These are phyloP conservation scores for Sebastes matsubarae DNA, from an alignment of 2,797 vertebrate genomes.

Conservation along the genomic window DNA sequence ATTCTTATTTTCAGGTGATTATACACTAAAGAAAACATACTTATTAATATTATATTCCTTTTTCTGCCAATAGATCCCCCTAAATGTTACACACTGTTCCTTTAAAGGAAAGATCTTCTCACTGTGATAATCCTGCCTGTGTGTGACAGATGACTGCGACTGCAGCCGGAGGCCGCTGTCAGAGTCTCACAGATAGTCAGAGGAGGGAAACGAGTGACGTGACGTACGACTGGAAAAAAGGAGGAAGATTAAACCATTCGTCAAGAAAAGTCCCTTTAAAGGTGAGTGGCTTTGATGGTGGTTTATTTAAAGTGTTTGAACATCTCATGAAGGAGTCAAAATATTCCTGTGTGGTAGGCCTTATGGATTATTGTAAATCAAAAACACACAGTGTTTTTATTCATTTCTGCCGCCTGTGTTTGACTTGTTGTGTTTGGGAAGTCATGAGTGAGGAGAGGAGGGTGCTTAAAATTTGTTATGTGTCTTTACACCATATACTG, in stretches of 20 bases:
- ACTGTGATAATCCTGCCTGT: constrained; percentile 40
- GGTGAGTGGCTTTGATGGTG: not conserved
- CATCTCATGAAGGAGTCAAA: not conserved
- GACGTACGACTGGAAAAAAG: constrained; percentile 35
- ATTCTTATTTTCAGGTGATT: too few species aligned
- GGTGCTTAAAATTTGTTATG: not conserved
- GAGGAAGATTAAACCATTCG: constrained; percentile 22
- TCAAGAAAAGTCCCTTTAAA: constrained; percentile 18
- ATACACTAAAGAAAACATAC: too few species aligned
- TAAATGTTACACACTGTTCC: too few species aligned
- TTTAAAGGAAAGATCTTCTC: constrained; percentile 5
- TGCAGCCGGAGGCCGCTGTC: constrained; percentile 55
- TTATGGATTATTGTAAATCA: constrained; percentile 7
- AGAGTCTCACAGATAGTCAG: constrained; percentile 43
- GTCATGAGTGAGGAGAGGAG: not conserved
- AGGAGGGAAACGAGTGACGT: constrained; percentile 18
- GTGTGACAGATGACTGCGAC: constrained; percentile 67
- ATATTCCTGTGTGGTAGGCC: not conserved
- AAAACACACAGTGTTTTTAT: not conserved
- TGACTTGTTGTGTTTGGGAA: not conserved
- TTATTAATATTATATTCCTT: too few species aligned
- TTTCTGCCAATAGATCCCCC: too few species aligned
- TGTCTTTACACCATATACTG: not conserved
- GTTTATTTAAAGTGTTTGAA: constrained; percentile 14
- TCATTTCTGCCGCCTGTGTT: not conserved